A percentile compares a stretch with the other conserved stretches of the same genome.
Evolutionary conservation across 2,797 vertebrate genomes (phyloP).

Genomic region (Sternotherus odoratus): DNA sequence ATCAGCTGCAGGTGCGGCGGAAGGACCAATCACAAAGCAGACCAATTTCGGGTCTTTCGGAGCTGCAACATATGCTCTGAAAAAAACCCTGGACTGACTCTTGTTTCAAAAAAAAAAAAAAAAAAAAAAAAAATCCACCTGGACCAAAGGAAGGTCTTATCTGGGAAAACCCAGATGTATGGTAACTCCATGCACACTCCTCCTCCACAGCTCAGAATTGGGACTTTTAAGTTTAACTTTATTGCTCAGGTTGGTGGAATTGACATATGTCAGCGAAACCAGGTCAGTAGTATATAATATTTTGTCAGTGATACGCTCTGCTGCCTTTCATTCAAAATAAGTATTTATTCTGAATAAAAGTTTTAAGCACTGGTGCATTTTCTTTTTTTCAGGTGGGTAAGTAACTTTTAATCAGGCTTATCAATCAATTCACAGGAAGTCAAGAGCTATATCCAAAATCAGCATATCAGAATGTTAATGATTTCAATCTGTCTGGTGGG

Average conservation of each 20-base stretch:
- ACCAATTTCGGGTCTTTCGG: too few species aligned
- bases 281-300: fast-evolving
- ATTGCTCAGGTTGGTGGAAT: not conserved
- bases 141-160: too few species aligned
- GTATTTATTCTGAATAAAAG: not conserved
- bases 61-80: too few species aligned
- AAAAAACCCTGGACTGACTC: too few species aligned
- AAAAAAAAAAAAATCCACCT: too few species aligned
- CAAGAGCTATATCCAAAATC: not conserved
- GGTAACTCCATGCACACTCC: too few species aligned
- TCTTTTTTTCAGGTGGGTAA: fast-evolving
- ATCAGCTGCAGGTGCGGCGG: too few species aligned
- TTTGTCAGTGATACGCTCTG: not conserved
- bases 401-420: too few species aligned
- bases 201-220: not conserved
- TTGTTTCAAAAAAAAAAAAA: too few species aligned
- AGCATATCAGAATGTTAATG: not conserved
- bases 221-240: not conserved
- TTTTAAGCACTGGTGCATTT: not conserved
- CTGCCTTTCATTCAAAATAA: not conserved
- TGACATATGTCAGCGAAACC: fast-evolving
- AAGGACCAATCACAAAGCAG: too few species aligned
- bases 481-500: not conserved
- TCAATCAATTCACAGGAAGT: not conserved
- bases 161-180: too few species aligned